A percentile compares a stretch with the other conserved stretches of the same genome.
phyloP scores from a whole-genome alignment of 1,140 invertebrate genomes.

The Aethina tumida region DNA sequence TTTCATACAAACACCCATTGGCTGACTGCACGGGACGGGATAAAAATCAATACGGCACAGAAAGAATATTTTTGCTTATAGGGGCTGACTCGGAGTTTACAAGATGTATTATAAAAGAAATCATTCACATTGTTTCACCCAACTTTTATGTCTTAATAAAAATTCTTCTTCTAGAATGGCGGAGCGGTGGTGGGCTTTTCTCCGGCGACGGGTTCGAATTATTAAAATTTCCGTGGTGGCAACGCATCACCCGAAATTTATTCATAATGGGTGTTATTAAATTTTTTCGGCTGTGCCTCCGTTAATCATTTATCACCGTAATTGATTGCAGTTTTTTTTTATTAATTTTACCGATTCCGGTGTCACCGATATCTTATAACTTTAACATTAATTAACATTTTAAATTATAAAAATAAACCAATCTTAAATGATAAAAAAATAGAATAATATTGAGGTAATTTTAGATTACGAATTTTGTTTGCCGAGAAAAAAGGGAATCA shows the following conservation, averaged over 20 bases:
- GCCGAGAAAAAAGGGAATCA: too few relatives aligned
- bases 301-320: too few relatives aligned
- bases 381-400: too few relatives aligned
- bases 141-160: slow-evolving; percentile 5
- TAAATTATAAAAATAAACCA: too few relatives aligned
- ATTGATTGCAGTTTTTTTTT: too few relatives aligned
- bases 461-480: too few relatives aligned
- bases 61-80: slow-evolving; percentile 35
- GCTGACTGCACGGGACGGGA: slow-evolving; percentile 28
- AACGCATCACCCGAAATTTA: slow-evolving; percentile 5
- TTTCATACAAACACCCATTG: slow-evolving; percentile 28
- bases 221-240: slow-evolving; percentile 4
- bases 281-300: slow-evolving; percentile 1
- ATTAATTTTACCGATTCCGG: too few relatives aligned
- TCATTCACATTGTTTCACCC: slow-evolving; percentile 9
- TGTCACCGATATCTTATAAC: too few relatives aligned
- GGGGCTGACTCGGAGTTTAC: slow-evolving; percentile 24
- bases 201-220: slow-evolving; percentile 1
- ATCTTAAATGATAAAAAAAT: too few relatives aligned
- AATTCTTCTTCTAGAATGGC: not conserved
- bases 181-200: slow-evolving; percentile 3
- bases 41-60: slow-evolving; percentile 35
- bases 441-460: too few relatives aligned
- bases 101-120: slow-evolving; percentile 22
- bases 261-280: slow-evolving; percentile 5